Base-by-base conservation (phyloP, 1,140 invertebrate genomes). In the Lucilia cuprina region DNA sequence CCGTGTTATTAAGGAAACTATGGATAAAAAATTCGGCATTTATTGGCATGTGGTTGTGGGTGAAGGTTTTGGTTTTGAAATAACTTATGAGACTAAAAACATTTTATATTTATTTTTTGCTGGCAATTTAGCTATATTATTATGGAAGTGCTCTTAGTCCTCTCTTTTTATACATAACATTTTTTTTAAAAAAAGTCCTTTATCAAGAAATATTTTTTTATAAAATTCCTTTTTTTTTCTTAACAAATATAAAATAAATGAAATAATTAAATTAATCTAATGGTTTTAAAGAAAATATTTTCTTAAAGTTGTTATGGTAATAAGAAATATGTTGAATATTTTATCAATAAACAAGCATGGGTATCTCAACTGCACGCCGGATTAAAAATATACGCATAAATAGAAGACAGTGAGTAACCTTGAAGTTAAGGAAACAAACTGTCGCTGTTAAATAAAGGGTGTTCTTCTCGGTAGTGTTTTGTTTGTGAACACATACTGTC, bases 21-120 rank as follows among this genome's bases (percentile, higher is more conserved):
- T 99, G 94, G 98, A 99, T 91, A 98, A 98, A 92, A 98, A 98
- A 89, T 98, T 97, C 91, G 97, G 97, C 25, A 94, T 96, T 0
- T 95, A 96, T 17, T 99, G 98, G 94, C 97, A 99, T 92, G 96
- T 96, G 0, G 95, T 98, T 0, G 95, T 99, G 9, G 97, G 98
- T 12, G 97, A 99, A 93, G 96, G 96, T 19, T 98, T 95, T 91
- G 97, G 96, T n/a, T 98, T 97, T 92, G 96, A 97, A 91, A 94
- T 98, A 83, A 97, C 96, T 0, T 96, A 98, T 91, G 97, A 98
- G 92, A 94, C 95, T 65, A 96, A 96, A 88, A 96, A 96, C 87
- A 93, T 99, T 84, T 92, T 98, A 74, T 97, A 98, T 89, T 95
- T 99, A 94, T 99, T 96, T 92, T 97, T 98, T 88, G 97, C 95